Percentiles rank a stretch among this genome's conserved stretches.
These are phyloP conservation scores for Platyrinchus mystaceus DNA, from an alignment of 2,797 vertebrate species.

Conservation along the genomic window DNA sequence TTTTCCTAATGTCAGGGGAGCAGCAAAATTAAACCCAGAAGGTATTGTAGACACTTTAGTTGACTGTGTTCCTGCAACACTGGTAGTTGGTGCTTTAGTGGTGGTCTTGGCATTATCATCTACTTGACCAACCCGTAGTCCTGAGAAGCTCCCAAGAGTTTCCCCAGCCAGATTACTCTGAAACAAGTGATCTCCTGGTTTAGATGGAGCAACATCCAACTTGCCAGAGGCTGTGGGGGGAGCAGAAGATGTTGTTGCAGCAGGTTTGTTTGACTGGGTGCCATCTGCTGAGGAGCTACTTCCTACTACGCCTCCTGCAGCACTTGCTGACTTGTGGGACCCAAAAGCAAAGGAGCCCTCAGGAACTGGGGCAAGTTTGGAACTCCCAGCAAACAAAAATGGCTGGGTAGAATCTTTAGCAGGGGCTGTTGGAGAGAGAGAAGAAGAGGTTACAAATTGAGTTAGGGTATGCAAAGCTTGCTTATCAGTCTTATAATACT, in stretches of 20 bases:
- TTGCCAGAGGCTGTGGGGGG: conserved; percentile 59
- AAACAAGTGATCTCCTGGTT: conserved; percentile 69
- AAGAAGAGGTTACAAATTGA: not conserved
- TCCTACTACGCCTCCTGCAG: conserved; percentile 22
- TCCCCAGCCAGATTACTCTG: conserved; percentile 79
- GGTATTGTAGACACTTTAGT: conserved; percentile 46
- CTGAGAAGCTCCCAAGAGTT: conserved; percentile 92
- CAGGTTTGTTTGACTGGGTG: conserved; percentile 49
- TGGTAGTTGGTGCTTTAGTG: conserved; percentile 43
- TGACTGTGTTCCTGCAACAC: not conserved
- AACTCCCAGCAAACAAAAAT: conserved; percentile 72
- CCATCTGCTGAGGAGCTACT: conserved; percentile 48
- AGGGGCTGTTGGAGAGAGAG: conserved; percentile 38
- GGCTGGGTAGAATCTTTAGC: conserved; percentile 77
- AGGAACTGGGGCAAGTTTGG: conserved; percentile 73
- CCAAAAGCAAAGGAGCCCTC: conserved; percentile 78
- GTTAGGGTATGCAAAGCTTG: not conserved
- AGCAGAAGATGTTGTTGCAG: conserved; percentile 37
- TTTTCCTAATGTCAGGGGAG: conserved; percentile 64
- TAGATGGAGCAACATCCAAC: conserved; percentile 70
- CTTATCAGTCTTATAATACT: not conserved
- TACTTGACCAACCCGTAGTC: conserved; percentile 86
- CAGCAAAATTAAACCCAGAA: conserved; percentile 74
- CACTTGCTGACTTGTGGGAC: conserved; percentile 55
- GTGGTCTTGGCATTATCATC: conserved; percentile 80